Evolutionary conservation across 1,140 invertebrate genomes (phyloP).

Genomic region (Cyphomyrmex costatus): DNA sequence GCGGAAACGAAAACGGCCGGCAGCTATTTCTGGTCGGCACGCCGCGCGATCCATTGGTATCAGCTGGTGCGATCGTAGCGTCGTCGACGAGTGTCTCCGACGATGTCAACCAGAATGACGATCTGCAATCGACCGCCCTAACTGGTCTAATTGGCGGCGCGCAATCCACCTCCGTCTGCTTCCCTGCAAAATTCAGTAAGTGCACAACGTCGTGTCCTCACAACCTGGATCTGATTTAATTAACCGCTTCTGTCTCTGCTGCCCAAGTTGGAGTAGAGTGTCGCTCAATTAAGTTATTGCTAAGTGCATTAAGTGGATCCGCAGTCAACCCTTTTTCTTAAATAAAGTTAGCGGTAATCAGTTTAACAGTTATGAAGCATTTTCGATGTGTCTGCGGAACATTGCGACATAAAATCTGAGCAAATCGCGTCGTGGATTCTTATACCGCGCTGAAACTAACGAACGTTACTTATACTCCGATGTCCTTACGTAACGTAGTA

Average conservation of each 20-base stretch:
- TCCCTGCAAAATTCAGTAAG: conserved; percentile 86
- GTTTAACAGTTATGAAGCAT: conserved; percentile 83
- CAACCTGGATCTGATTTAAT: conserved; percentile 82
- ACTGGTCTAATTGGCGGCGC: conserved; percentile 82
- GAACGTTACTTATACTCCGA: background rate
- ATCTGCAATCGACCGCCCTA: conserved; percentile 83
- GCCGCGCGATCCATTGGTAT: conserved; percentile 83
- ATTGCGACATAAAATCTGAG: background rate
- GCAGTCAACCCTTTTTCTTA: conserved; percentile 78
- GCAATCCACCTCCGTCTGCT: conserved; percentile 85
- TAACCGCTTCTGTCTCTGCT: conserved; percentile 77
- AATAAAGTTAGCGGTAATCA: conserved; percentile 85
- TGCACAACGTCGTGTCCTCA: conserved; percentile 68
- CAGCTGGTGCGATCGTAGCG: conserved; percentile 80
- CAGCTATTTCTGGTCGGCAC: conserved; percentile 83
- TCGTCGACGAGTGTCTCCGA: conserved; percentile 71
- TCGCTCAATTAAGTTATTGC: conserved; percentile 86
- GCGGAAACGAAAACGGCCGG: conserved; percentile 73
- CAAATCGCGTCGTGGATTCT: background rate
- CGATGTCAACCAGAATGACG: conserved; percentile 80
- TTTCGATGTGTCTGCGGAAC: conserved; percentile 16
- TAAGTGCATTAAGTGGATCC: conserved; percentile 85
- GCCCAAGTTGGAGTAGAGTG: conserved; percentile 80
- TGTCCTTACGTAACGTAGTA: background rate
- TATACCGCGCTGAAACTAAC: background rate